phyloP scores from a whole-genome alignment of 1,140 invertebrate species.

The Coelopa frigida region DNA sequence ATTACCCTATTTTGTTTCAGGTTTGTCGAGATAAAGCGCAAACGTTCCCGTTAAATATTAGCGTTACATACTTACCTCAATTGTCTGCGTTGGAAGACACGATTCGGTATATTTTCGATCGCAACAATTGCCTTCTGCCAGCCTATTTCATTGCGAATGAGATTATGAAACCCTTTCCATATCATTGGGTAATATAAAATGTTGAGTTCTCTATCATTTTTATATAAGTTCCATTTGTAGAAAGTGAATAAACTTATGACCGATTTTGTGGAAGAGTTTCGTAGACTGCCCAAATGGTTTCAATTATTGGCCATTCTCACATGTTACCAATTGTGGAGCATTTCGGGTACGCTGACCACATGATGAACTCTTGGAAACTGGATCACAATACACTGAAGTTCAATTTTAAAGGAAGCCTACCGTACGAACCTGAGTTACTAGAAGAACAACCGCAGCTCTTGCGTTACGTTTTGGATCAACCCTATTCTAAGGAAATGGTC shows the following conservation, averaged over 20 bases:
- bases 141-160: slow-evolving; percentile 94
- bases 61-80: slow-evolving; percentile 72
- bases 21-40: slow-evolving; percentile 78
- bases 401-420: slow-evolving; percentile 81
- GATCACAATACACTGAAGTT: slow-evolving; percentile 83
- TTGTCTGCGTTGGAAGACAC: slow-evolving; percentile 72
- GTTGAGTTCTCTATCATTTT: background rate
- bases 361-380: slow-evolving; percentile 87
- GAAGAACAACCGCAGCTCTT: slow-evolving; percentile 83
- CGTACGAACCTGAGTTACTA: slow-evolving; percentile 82
- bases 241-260: slow-evolving; percentile 77
- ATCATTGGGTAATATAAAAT: slow-evolving; percentile 72
- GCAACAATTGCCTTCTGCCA: slow-evolving; percentile 84
- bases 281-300: slow-evolving; percentile 91
- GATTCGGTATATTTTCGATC: slow-evolving; percentile 83
- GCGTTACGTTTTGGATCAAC: slow-evolving; percentile 87
- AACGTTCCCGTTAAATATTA: slow-evolving; percentile 64
- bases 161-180: slow-evolving; percentile 83
- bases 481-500: slow-evolving; percentile 94
- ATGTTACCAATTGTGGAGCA: slow-evolving; percentile 92
- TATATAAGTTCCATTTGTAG: slow-evolving; percentile 43
- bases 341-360: slow-evolving; percentile 78
- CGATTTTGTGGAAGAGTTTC: slow-evolving; percentile 86
- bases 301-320: slow-evolving; percentile 80
- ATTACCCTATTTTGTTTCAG: slow-evolving; percentile 1